These are phyloP conservation scores for Sphyrna mokarran DNA, from an alignment of 2,113 vertebrate species.

Conservation along the genomic window DNA sequence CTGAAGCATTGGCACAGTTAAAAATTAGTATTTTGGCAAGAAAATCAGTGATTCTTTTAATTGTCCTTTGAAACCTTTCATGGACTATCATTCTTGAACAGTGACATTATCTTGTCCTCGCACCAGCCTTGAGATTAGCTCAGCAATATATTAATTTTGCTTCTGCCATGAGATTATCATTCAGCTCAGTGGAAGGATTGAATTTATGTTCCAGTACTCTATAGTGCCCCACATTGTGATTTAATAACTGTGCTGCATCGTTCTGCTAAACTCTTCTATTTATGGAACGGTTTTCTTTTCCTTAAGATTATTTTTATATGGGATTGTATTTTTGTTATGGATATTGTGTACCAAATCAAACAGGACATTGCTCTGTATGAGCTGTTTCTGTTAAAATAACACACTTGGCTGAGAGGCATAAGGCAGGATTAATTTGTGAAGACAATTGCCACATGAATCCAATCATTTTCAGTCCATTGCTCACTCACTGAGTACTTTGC, in stretches of 20 bases:
- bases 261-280: not conserved
- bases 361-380: not conserved
- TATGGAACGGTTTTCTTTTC: not conserved
- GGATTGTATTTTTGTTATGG: not conserved
- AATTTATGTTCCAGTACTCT: not conserved
- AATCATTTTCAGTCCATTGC: not conserved
- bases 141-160: not conserved
- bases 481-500: not conserved
- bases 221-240: not conserved
- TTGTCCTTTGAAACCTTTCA: not conserved
- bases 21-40: not conserved
- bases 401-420: not conserved
- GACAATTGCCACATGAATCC: not conserved
- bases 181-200: not conserved
- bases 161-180: not conserved
- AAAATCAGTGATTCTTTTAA: not conserved
- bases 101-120: not conserved
- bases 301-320: slow-evolving; percentile 1
- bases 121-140: not conserved
- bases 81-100: not conserved
- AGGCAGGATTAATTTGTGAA: not conserved
- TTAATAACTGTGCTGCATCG: not conserved
- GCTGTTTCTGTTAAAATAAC: not conserved
- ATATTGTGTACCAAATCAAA: not conserved
- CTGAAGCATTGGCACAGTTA: not conserved